A percentile compares a stretch with the other conserved stretches of the same genome.
phyloP scores from a whole-genome alignment of 1,140 invertebrate genomes.

The Hypothenemus hampei region DNA sequence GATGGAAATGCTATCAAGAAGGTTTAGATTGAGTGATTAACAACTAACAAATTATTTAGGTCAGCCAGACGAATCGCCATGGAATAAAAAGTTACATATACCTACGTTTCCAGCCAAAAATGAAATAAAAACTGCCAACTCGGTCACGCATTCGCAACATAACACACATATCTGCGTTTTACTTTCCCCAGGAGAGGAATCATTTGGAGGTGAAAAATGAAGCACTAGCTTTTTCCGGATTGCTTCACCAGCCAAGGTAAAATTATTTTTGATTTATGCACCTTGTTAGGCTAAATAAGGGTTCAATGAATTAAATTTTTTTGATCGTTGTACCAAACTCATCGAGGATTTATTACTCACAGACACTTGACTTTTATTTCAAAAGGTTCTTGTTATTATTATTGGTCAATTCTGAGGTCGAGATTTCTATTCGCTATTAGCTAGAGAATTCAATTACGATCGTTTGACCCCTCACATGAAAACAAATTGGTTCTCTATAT shows the following conservation, averaged over 20 bases:
- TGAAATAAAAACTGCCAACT: background rate
- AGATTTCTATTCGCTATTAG: background rate
- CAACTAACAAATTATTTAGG: background rate
- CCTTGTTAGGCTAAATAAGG: slow-evolving; percentile 12
- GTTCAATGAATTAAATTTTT: slow-evolving; percentile 2
- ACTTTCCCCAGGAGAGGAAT: slow-evolving; percentile 9
- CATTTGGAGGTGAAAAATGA: slow-evolving; percentile 10
- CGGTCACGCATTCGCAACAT: slow-evolving; percentile 5
- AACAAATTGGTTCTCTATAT: slow-evolving; percentile 3
- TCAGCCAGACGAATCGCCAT: background rate
- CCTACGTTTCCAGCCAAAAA: background rate
- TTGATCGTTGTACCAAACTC: slow-evolving; percentile 1
- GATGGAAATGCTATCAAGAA: too few species aligned
- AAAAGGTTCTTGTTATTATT: background rate
- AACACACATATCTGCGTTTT: slow-evolving; percentile 8
- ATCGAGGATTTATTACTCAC: background rate
- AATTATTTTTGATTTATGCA: slow-evolving; percentile 7
- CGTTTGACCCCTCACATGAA: slow-evolving; percentile 1
- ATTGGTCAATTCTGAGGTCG: background rate
- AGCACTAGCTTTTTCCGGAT: slow-evolving; percentile 3
- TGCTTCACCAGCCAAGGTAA: background rate
- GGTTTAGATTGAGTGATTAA: background rate
- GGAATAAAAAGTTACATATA: background rate
- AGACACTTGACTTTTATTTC: background rate
- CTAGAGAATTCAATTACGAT: slow-evolving; percentile 3